These are phyloP conservation scores for Serripes groenlandicus DNA, from an alignment of 2,888 invertebrate species.

Conservation along the genomic window DNA sequence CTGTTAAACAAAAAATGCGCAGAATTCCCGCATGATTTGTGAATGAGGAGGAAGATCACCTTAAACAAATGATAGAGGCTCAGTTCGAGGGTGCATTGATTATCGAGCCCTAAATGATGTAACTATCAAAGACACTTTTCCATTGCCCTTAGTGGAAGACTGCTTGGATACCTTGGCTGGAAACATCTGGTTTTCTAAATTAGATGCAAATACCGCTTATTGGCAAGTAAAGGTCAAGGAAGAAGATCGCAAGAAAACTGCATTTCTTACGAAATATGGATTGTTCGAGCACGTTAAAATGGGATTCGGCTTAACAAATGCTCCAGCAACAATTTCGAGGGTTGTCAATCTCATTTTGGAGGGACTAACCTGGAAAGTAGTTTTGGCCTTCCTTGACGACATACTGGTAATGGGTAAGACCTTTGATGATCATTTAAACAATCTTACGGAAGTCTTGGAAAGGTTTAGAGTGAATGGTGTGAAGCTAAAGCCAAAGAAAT, in stretches of 20 bases:
- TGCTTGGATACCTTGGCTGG: slow-evolving; percentile 51
- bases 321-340: slow-evolving; percentile 37
- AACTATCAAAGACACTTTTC: slow-evolving; percentile 46
- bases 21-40: slow-evolving; percentile 55
- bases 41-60: slow-evolving; percentile 51
- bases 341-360: slow-evolving; percentile 54
- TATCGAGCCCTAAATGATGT: slow-evolving; percentile 34
- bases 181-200: slow-evolving; percentile 41
- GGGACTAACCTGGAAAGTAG: slow-evolving; percentile 50
- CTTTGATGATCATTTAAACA: slow-evolving; percentile 21
- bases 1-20: slow-evolving; percentile 51
- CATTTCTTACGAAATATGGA: slow-evolving; percentile 57
- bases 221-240: slow-evolving; percentile 47
- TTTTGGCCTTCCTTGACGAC: slow-evolving; percentile 62
- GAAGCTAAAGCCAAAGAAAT: slow-evolving; percentile 23
- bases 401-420: slow-evolving; percentile 48
- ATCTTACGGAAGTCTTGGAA: slow-evolving; percentile 1
- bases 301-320: slow-evolving; percentile 35
- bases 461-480: slow-evolving; percentile 20
- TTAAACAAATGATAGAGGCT: slow-evolving; percentile 32
- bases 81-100: slow-evolving; percentile 46
- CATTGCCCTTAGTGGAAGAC: slow-evolving; percentile 41
- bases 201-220: slow-evolving; percentile 56
- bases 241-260: slow-evolving; percentile 58
- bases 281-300: slow-evolving; percentile 24